phyloP scores from a whole-genome alignment of 2,888 invertebrate genomes.

The Pseudococcus jackbeardsleyi region DNA sequence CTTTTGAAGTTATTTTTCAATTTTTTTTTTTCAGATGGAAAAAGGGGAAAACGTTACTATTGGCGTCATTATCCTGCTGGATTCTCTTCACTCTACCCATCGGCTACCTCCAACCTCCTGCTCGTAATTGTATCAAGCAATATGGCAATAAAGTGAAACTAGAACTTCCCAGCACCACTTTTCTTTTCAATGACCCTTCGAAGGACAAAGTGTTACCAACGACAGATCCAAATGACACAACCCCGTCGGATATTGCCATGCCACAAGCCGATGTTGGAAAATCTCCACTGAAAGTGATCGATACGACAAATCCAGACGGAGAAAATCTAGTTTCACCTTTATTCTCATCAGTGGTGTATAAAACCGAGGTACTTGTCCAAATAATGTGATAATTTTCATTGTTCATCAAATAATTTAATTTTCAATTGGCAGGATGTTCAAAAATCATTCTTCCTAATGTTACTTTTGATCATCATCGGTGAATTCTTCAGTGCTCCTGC shows the following conservation, averaged over 20 bases:
- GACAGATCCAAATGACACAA: neutral
- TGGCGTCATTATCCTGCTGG: constrained; percentile 94
- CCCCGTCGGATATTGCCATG: neutral
- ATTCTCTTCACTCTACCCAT: constrained; percentile 96
- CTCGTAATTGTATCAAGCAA: constrained; percentile 80
- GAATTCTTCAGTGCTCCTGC: constrained; percentile 98
- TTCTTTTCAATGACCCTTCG: neutral
- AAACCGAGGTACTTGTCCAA: constrained; percentile 56
- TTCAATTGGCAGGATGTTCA: constrained; percentile 81
- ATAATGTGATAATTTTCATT: neutral
- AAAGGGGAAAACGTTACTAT: constrained; percentile 87
- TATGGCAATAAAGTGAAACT: constrained; percentile 43
- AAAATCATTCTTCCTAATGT: constrained; percentile 93
- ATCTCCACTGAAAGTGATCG: constrained; percentile 56
- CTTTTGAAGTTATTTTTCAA: no score
- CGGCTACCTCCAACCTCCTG: constrained; percentile 94
- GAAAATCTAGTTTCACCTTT: constrained; percentile 58
- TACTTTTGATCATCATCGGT: constrained; percentile 93
- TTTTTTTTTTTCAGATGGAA: constrained; percentile 75
- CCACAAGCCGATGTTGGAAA: constrained; percentile 55
- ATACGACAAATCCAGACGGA: constrained; percentile 6
- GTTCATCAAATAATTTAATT: neutral
- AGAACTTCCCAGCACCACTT: constrained; percentile 33
- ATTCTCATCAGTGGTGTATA: constrained; percentile 60
- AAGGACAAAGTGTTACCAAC: neutral